Conservation (phyloP, 2,888 invertebrate species). For the Thera britannica region DNA sequence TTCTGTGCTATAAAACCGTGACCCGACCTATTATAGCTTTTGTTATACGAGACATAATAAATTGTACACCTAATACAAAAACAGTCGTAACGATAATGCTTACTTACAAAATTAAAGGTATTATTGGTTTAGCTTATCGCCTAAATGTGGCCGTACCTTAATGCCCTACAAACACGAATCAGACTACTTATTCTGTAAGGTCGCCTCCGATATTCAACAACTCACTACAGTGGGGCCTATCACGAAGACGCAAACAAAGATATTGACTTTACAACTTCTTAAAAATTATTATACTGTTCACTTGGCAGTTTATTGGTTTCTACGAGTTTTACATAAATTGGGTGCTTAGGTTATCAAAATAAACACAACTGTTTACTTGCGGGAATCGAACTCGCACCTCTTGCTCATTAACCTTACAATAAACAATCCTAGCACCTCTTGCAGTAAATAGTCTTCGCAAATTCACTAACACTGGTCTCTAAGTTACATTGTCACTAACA, state of each 20-base stretch:
- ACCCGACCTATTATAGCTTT: too few species aligned
- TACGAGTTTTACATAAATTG: neutral
- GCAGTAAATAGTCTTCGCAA: too few species aligned
- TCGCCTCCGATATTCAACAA: neutral
- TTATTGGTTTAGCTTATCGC: neutral
- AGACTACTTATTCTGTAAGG: neutral
- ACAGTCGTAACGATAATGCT: constrained; percentile 1
- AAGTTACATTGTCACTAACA: too few species aligned
- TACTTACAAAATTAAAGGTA: neutral
- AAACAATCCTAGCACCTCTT: too few species aligned
- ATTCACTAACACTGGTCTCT: too few species aligned
- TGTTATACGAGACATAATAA: too few species aligned
- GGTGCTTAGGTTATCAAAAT: neutral
- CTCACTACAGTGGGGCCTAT: neutral
- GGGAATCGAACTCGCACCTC: neutral
- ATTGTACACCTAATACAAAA: neutral
- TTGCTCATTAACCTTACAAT: neutral
- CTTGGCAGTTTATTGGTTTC: constrained; percentile 1
- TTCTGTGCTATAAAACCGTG: too few species aligned
- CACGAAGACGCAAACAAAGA: neutral
- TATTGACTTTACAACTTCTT: neutral
- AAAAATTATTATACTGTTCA: neutral
- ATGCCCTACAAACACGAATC: constrained; percentile 16
- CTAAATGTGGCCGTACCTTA: too few species aligned
- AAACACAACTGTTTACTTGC: neutral